phyloP scores from a whole-genome alignment of 2,113 vertebrate genomes.

The Atlantisia rogersi region DNA sequence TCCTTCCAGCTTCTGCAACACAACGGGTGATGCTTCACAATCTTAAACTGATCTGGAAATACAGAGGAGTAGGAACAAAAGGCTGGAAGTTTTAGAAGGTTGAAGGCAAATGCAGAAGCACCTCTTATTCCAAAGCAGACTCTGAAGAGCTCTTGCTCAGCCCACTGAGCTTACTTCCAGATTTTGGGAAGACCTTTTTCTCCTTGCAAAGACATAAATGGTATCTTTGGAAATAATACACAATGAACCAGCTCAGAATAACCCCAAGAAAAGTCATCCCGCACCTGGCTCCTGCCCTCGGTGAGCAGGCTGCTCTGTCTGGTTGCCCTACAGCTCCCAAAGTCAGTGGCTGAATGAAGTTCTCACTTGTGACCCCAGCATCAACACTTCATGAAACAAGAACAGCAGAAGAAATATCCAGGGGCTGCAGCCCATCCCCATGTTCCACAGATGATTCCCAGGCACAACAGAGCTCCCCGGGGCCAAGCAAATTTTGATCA shows the following conservation, averaged over 20 bases:
- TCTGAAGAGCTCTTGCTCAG: not conserved
- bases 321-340: not conserved
- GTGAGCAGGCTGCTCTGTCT: not conserved
- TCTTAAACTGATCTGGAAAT: not conserved
- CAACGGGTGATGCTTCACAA: fast-evolving
- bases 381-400: too few relatives aligned
- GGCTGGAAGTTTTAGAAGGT: not conserved
- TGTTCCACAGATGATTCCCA: too few relatives aligned
- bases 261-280: not conserved
- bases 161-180: not conserved
- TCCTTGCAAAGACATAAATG: fast-evolving
- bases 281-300: fast-evolving
- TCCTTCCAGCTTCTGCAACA: not conserved
- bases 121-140: not conserved
- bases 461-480: not conserved
- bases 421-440: too few relatives aligned
- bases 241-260: too few relatives aligned
- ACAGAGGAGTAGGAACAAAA: not conserved
- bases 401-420: not conserved
- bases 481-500: fast-evolving
- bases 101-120: not conserved
- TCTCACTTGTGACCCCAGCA: not conserved
- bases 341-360: fast-evolving
- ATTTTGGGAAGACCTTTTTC: not conserved
- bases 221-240: not conserved